Percentiles rank a stretch among this genome's conserved stretches.
Conservation (phyloP, 2,113 vertebrate genomes). For the Gobio gobio region DNA sequence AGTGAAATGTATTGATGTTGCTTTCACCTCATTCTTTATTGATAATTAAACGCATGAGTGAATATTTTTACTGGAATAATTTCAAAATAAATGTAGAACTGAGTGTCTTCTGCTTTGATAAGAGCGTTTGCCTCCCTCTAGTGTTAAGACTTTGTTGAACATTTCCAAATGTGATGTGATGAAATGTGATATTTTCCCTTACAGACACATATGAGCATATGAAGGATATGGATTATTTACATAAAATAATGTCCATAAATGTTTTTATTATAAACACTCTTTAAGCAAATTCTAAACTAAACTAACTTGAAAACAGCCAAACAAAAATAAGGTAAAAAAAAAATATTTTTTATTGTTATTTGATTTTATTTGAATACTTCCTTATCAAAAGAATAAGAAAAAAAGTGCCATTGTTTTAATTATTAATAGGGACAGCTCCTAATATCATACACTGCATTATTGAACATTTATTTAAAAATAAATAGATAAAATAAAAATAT, state of each 20-base stretch:
- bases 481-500: no score
- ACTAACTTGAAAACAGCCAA: background rate
- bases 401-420: no score
- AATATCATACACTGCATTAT: background rate
- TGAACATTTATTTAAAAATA: background rate
- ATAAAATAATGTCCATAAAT: background rate
- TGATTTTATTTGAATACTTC: background rate
- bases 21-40: background rate
- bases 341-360: background rate
- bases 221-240: background rate
- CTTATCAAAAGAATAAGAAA: background rate
- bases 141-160: slow-evolving; percentile 17
- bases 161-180: background rate
- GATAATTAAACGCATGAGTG: background rate
- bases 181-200: background rate
- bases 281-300: background rate
- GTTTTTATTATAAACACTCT: background rate
- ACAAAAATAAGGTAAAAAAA: background rate
- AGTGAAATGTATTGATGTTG: background rate
- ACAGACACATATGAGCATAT: background rate
- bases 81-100: no score
- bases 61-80: background rate
- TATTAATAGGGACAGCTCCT: background rate
- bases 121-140: slow-evolving; percentile 44
- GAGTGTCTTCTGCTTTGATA: background rate